Base-by-base conservation (phyloP, 2,888 invertebrate species). In the Drosophila maculinotata region DNA sequence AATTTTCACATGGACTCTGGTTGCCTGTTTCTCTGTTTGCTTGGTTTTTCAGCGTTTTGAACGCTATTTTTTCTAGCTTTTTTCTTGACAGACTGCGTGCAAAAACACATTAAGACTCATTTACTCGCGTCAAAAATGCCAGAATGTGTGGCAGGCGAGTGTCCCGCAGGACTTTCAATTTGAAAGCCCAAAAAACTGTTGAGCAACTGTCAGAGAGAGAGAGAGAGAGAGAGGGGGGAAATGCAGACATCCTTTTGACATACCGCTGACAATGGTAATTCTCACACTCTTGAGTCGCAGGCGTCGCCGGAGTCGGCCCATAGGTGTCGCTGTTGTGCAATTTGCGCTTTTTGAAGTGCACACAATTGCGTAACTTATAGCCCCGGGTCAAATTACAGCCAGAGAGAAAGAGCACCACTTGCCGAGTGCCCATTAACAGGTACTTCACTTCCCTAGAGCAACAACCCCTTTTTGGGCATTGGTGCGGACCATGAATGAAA, bases 321-420 rank as follows among this genome's bases (percentile, higher is more conserved):
- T 76, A 78, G 79, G 71, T 76, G 79, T 63, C 79, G 72, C 80
- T 82, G 82, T 76, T 84, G 86, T 79, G 89, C 80, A 84, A 89
- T 88, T 88, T 84, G 74, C 75, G 87, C 76, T 84, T 81, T 80
- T 87, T 74, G 73, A 81, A 79, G 86, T 76, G 83, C 79, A 74
- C 78, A 76, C 80, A 73, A 76, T 75, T 80, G 77, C 79, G 89
- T 88, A 90, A 90, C 88, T 77, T 88, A 90, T 88, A 90, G 90
- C 90, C 90, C 74, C 89, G 88, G 90, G 90, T 90, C 90, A 89
- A 86, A 90, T 90, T 90, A 90, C 90, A 88, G 31, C 20, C 54
- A 68, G 54, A 42, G 73, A 63, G 48, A 38, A 23, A 12, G 8
- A 44, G 54, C 56, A 39, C 41, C 87, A 84, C 85, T 87, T 87